A percentile compares a stretch with the other conserved stretches of the same genome.
Evolutionary conservation across 2,888 invertebrate genomes (phyloP).

Genomic region (Mimachlamys varia): DNA sequence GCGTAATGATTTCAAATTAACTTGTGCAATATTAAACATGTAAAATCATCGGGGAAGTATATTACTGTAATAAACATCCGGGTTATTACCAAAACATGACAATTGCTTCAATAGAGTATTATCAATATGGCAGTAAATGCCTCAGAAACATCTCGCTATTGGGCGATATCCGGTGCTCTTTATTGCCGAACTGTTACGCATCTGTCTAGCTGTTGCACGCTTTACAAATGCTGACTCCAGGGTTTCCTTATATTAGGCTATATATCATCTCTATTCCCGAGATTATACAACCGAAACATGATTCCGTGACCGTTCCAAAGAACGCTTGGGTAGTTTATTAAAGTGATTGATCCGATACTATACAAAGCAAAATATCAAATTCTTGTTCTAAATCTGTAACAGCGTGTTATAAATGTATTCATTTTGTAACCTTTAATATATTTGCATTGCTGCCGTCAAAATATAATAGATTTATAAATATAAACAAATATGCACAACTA

Average conservation of each 20-base stretch:
- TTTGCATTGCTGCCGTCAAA: no score
- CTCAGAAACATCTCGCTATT: not conserved
- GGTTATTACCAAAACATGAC: slow-evolving; percentile 18
- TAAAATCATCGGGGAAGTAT: slow-evolving; percentile 2
- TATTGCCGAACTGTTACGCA: not conserved
- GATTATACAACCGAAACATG: not conserved
- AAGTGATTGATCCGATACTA: not conserved
- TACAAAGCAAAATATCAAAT: no score
- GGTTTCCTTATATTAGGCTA: not conserved
- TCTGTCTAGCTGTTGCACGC: not conserved
- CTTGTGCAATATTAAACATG: slow-evolving; percentile 22
- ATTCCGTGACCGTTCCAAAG: not conserved
- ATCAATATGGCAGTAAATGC: not conserved
- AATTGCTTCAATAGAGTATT: slow-evolving; percentile 2
- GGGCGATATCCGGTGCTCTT: not conserved
- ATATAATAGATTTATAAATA: no score
- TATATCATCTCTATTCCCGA: not conserved
- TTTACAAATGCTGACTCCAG: not conserved
- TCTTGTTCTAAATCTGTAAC: no score
- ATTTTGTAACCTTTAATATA: no score
- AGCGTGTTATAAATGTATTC: no score
- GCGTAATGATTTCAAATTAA: slow-evolving; percentile 17
- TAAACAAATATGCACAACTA: no score
- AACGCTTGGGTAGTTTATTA: not conserved
- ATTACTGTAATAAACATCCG: not conserved